phyloP scores from a whole-genome alignment of 2,113 vertebrate genomes.

The Pelecanoides urinatrix region DNA sequence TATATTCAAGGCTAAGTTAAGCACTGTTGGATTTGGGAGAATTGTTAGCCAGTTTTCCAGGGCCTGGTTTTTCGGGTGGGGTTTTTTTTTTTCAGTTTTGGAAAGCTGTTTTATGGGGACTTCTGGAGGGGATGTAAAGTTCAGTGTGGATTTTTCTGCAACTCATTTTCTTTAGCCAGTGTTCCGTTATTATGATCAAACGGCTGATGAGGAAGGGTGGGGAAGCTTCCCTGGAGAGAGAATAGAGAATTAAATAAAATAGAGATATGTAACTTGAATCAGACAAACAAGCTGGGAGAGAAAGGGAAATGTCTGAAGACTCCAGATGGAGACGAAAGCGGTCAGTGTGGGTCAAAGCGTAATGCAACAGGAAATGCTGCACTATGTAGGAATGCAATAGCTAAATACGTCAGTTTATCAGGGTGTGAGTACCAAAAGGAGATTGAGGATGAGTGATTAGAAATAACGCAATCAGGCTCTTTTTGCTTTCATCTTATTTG shows the following conservation, averaged over 20 bases:
- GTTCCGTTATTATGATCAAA: conserved; percentile 12
- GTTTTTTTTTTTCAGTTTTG: not conserved
- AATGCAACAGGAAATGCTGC: not conserved
- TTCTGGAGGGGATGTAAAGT: not conserved
- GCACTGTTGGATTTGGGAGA: not conserved
- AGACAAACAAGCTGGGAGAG: not conserved
- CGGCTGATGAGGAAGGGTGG: conserved; percentile 24
- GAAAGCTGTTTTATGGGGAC: not conserved
- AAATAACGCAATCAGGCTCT: not conserved
- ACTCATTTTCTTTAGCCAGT: not conserved
- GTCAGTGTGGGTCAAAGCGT: not conserved
- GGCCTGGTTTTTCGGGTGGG: not conserved
- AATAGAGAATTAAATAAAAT: not conserved
- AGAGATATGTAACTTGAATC: not conserved
- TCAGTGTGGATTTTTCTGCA: not conserved
- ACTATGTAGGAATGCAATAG: not conserved
- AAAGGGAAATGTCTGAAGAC: not conserved
- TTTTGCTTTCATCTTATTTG: not conserved
- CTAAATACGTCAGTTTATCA: not conserved
- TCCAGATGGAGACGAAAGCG: not conserved
- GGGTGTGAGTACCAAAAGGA: not conserved
- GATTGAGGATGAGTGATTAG: not conserved
- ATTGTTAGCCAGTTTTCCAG: not conserved
- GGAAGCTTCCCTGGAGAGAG: conserved; percentile 16
- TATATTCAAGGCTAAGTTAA: not conserved